These are phyloP conservation scores for Eleutherodactylus coqui DNA, from an alignment of 2,797 vertebrate genomes.

Conservation along the genomic window DNA sequence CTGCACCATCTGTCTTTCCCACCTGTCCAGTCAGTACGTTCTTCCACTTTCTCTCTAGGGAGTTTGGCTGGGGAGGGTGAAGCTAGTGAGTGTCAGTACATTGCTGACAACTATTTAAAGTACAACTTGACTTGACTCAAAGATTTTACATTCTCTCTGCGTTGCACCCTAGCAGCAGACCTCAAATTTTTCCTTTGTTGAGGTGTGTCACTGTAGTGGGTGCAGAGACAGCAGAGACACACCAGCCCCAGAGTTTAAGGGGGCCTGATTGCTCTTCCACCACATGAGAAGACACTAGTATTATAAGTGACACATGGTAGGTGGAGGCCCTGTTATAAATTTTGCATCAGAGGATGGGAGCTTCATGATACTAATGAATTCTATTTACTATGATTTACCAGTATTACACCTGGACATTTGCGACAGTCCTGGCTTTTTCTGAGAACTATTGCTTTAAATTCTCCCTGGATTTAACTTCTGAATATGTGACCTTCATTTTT, in stretches of 20 bases:
- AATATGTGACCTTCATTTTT: conserved; percentile 21
- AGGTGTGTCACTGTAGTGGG: neutral
- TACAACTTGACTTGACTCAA: neutral
- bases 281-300: too few species aligned
- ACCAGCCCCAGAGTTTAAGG: neutral
- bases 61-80: neutral
- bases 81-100: neutral
- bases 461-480: neutral
- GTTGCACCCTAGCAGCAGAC: neutral
- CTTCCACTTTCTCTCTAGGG: conserved; percentile 4
- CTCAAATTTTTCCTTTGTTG: neutral
- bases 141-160: neutral
- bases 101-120: neutral
- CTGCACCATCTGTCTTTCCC: conserved; percentile 85
- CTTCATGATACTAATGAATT: too few species aligned
- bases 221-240: neutral
- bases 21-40: conserved; percentile 87
- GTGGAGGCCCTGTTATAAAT: too few species aligned
- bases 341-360: too few species aligned
- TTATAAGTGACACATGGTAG: too few species aligned
- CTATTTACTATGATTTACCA: neutral
- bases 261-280: too few species aligned
- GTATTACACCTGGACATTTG: neutral
- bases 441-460: neutral
- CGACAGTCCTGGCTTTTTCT: neutral